phyloP scores from a whole-genome alignment of 2,888 invertebrate genomes.

The Eupithecia subfuscata region DNA sequence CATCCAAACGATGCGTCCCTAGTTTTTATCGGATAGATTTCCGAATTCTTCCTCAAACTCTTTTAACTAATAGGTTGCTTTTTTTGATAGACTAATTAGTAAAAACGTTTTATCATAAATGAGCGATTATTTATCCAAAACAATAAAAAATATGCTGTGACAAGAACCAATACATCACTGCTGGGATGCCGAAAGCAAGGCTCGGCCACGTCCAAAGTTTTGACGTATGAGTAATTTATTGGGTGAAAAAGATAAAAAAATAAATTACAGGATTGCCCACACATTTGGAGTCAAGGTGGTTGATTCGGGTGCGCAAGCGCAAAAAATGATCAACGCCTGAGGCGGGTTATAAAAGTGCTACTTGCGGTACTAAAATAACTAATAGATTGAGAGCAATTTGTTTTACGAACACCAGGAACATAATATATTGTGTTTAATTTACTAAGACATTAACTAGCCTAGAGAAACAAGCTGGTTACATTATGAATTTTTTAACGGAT shows the following conservation, averaged over 20 bases:
- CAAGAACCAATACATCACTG: conserved; percentile 80
- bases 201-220: conserved; percentile 71
- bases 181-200: conserved; percentile 59
- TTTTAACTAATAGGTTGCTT: neutral
- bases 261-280: conserved; percentile 82
- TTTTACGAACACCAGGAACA: conserved; percentile 20
- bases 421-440: conserved; percentile 1
- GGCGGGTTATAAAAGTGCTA: conserved; percentile 70
- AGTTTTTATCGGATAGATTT: neutral
- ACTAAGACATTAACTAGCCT: neutral
- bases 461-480: too few relatives aligned
- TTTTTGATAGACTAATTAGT: conserved; percentile 27
- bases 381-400: conserved; percentile 28
- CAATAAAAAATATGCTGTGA: conserved; percentile 75
- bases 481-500: too few relatives aligned
- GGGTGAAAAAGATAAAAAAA: conserved; percentile 72
- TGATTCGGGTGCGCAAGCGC: conserved; percentile 80
- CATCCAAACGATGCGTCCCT: neutral
- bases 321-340: conserved; percentile 72
- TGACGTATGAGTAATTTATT: conserved; percentile 84
- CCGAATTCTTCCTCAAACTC: neutral
- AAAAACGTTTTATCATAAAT: conserved; percentile 59
- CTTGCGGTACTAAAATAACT: conserved; percentile 56
- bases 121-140: conserved; percentile 71
- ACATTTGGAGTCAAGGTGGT: conserved; percentile 80